phyloP scores from a whole-genome alignment of 1,140 invertebrate genomes.

The Mylabris phalerata region DNA sequence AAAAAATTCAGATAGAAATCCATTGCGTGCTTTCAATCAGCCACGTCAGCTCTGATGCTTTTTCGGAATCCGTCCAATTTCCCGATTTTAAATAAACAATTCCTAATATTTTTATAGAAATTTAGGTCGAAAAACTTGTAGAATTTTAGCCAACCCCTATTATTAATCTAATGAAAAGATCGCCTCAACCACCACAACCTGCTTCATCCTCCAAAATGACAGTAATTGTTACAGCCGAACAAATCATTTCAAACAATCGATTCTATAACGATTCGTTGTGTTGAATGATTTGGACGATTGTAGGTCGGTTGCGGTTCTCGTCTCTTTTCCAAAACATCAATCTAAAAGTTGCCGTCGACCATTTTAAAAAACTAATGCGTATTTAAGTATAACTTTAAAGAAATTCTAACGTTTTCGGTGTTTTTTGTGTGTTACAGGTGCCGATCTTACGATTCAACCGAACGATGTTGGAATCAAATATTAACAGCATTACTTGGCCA shows the following conservation, averaged over 20 bases:
- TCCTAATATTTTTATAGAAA: too few species aligned
- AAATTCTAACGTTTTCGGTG: slow-evolving; percentile 4
- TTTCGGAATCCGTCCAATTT: too few species aligned
- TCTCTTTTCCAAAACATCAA: too few species aligned
- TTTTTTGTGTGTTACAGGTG: slow-evolving; percentile 23
- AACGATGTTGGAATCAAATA: slow-evolving; percentile 5
- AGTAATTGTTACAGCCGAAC: slow-evolving; percentile 21
- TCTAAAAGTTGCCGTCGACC: too few species aligned
- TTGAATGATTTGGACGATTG: too few species aligned
- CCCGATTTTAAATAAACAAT: too few species aligned
- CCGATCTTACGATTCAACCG: not conserved
- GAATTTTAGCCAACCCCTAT: slow-evolving; percentile 15
- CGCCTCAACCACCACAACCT: slow-evolving; percentile 15
- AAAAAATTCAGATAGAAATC: too few species aligned
- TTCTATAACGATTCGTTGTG: too few species aligned
- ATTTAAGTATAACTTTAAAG: slow-evolving; percentile 26
- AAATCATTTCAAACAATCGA: too few species aligned
- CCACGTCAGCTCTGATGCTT: too few species aligned
- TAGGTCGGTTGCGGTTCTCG: too few species aligned
- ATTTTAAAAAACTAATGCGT: slow-evolving; percentile 22
- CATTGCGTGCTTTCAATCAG: too few species aligned
- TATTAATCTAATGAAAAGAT: slow-evolving; percentile 32
- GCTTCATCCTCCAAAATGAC: slow-evolving; percentile 18
- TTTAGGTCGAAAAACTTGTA: not conserved
- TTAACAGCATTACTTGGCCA: slow-evolving; percentile 7